These are phyloP conservation scores for Pyrrhosoma nymphula DNA, from an alignment of 2,888 invertebrate species.

Conservation along the genomic window DNA sequence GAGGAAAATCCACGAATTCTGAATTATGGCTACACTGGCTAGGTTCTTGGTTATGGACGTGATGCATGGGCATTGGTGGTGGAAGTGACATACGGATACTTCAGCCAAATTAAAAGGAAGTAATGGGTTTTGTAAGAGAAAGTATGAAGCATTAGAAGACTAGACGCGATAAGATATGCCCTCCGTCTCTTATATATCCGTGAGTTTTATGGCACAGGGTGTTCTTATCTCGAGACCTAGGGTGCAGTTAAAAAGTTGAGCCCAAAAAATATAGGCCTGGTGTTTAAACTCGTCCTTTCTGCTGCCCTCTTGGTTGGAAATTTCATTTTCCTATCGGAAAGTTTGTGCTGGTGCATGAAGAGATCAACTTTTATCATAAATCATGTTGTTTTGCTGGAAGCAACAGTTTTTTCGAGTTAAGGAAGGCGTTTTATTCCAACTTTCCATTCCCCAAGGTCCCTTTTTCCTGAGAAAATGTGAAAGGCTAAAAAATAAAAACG, in stretches of 20 bases:
- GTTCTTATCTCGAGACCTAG: neutral
- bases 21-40: too few species aligned
- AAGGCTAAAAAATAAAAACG: neutral
- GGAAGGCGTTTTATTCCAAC: constrained; percentile 27
- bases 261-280: neutral
- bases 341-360: constrained; percentile 1
- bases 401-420: constrained; percentile 29
- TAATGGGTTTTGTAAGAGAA: neutral
- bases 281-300: constrained; percentile 10
- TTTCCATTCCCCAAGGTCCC: neutral
- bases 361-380: constrained; percentile 35
- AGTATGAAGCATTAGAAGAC: neutral
- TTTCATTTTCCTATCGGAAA: constrained; percentile 43
- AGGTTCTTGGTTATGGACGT: too few species aligned
- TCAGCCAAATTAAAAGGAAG: neutral
- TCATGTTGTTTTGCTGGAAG: constrained; percentile 21
- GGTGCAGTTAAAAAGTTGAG: neutral
- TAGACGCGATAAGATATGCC: neutral
- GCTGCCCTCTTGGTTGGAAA: constrained; percentile 2
- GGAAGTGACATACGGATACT: too few species aligned
- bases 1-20: too few species aligned
- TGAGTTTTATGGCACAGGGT: neutral
- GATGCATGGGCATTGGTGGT: too few species aligned
- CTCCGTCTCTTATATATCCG: neutral
- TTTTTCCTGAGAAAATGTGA: neutral